A percentile compares a stretch with the other conserved stretches of the same genome.
phyloP scores from a whole-genome alignment of 1,140 invertebrate species.

The Parasteatoda tepidariorum region DNA sequence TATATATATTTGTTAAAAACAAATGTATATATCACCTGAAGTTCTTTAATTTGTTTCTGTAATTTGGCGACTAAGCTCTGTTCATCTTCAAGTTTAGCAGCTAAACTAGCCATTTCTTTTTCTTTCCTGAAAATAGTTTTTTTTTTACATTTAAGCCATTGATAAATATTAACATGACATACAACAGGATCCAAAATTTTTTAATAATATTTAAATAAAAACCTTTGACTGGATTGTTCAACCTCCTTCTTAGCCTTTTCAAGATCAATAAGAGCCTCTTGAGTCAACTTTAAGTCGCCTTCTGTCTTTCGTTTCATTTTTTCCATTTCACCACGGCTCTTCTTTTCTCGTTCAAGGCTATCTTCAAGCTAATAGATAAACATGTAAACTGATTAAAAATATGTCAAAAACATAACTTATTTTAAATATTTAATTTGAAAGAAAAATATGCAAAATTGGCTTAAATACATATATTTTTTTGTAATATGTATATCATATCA shows the following conservation, averaged over 20 bases:
- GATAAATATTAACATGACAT: not conserved
- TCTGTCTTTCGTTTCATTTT: conserved; percentile 94
- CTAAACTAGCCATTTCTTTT: conserved; percentile 93
- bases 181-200: not conserved
- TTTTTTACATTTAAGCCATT: too few relatives aligned
- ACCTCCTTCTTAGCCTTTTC: conserved; percentile 98
- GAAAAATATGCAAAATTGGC: too few relatives aligned
- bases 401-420: not conserved
- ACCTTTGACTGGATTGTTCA: conserved; percentile 89
- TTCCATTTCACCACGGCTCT: conserved; percentile 95
- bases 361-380: conserved; percentile 80
- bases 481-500: too few relatives aligned
- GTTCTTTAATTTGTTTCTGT: conserved; percentile 99
- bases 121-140: conserved; percentile 78
- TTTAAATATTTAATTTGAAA: too few relatives aligned
- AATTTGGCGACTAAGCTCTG: conserved; percentile 94
- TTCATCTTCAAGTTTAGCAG: conserved; percentile 97
- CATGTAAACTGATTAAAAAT: not conserved
- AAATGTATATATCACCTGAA: too few relatives aligned
- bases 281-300: conserved; percentile 97
- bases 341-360: conserved; percentile 98
- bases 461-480: too few relatives aligned
- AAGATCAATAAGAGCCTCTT: conserved; percentile 96
- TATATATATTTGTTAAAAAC: too few relatives aligned
- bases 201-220: too few relatives aligned